A percentile compares a stretch with the other conserved stretches of the same genome.
These are phyloP conservation scores for Pholis gunnellus DNA, from an alignment of 2,113 vertebrate genomes.

Conservation along the genomic window DNA sequence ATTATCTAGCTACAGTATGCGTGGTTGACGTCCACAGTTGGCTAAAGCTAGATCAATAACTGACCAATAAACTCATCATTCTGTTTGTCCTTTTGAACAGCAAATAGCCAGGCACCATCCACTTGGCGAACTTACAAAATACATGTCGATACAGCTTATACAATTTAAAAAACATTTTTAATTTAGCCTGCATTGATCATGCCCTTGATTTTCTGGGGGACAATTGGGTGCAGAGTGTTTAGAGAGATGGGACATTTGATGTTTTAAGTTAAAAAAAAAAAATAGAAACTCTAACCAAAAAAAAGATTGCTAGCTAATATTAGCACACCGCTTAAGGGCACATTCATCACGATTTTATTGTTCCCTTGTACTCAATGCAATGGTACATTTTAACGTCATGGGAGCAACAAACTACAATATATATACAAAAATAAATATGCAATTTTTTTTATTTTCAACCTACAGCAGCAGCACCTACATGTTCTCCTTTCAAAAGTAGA, in stretches of 20 bases:
- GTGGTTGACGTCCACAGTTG: background rate
- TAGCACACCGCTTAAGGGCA: background rate
- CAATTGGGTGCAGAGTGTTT: background rate
- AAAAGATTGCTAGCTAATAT: conserved; percentile 2
- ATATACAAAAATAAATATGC: background rate
- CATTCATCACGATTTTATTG: background rate
- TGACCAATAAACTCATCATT: background rate
- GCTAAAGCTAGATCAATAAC: background rate
- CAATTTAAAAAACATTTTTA: no score
- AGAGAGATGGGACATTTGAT: background rate
- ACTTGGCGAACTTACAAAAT: background rate
- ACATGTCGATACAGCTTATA: background rate
- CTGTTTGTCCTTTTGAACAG: background rate
- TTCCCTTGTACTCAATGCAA: background rate
- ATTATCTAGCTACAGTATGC: background rate
- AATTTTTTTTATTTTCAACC: background rate
- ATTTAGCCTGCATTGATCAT: background rate
- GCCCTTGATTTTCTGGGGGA: background rate
- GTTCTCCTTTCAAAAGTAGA: conserved; percentile 21
- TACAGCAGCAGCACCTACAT: background rate
- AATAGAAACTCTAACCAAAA: background rate
- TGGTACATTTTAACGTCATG: background rate
- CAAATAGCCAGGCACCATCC: background rate
- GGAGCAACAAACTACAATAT: background rate
- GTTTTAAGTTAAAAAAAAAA: background rate